Base-by-base conservation (phyloP, 64 coral and sea anemone species). In the Cladopsammia gracilis region DNA sequence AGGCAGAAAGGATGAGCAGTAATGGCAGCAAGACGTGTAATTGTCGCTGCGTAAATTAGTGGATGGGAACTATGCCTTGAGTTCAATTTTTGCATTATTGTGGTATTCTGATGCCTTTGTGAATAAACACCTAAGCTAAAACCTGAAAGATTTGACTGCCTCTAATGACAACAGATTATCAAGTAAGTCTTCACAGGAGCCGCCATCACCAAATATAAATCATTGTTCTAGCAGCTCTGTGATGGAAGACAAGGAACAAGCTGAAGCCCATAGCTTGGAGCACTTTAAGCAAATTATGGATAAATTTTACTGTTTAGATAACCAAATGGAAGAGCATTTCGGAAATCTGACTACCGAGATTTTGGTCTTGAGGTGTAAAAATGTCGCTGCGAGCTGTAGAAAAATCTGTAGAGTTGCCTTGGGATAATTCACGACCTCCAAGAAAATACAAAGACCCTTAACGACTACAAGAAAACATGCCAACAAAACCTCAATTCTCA, bases 1-100 rank as follows among this genome's bases (percentile, higher is more conserved):
- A n/a, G n/a, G n/a, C n/a, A n/a, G n/a, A n/a, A n/a, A n/a, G 69
- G 25, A 34, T 25, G 25, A 44, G 69, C 69, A 44, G 9, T 72
- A 4, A 72, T 72, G 69, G 34, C 69, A 25, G 69, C 69, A 45
- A 44, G 34, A 72, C 65, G 23, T 69, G 65, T 69, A 3, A 69
- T 9, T 69, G 65, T 69, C 65, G 65, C 65, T 69, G 65, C 25
- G 69, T 72, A 72, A 43, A 15, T 72, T 72, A 34, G 69, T 44
- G 69, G 69, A 72, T 25, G 25, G 69, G 69, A 72, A 72, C 23
- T 72, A 72, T 10, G 69, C 69, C 69, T 70, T 34, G 42, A 22
- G 69, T 72, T 72, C 3, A 44, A 72, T 7, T 72, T 72, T 72
- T 72, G 69, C 69, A 25, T 72, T 25, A 72, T 70, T 15, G 6